Base-by-base conservation (phyloP, 2,113 vertebrate species). In the Oreochromis spilurus region DNA sequence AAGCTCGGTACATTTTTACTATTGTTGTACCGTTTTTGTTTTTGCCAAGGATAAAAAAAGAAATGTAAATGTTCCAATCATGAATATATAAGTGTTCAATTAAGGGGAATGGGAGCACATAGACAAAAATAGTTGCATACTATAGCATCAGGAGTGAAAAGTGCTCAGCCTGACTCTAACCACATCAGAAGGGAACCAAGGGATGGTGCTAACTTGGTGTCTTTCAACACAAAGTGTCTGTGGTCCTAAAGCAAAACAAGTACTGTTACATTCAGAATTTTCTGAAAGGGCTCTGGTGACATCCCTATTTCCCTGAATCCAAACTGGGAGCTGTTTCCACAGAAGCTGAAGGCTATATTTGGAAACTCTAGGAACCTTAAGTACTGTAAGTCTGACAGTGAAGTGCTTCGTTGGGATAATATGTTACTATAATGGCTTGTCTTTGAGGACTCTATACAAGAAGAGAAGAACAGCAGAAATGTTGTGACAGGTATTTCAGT, bases 41-140 rank as follows among this genome's bases (percentile, higher is more conserved):
- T 36, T 65, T 38, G 34, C 11, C 10, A n/a, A 65, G 31, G 31
- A 65, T 36, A 65, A 65, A 21, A 17, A 65, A 12, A 31, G 31
- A 31, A n/a, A 65, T 36, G 1, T n/a, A 36, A 19, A 36, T 65
- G 31, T 60, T 60, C 58, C 3, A 11, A 60, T 60, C 5, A 34
- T 4, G 29, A 60, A 60, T 60, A 19, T 60, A 6, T 31, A 19
- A 60, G 58, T 34, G 16, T 62, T 62, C 53, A 55, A 4, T 55
- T 55, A 55, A 24, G 53, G 58, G 29, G 29, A 34, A 34, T 62
- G 29, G 1, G 58, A 36, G 58, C 26, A 17, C 14, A 5, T 16
- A 0, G 57, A 36, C 17, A 65, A 19, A 36, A 72, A 29, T 72
- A 67, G 19, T 67, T 38, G 60, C 60, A 0, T 67, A 13, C 11